Conservation (phyloP, 2,888 invertebrate species). For the Eristalis arbustorum region DNA sequence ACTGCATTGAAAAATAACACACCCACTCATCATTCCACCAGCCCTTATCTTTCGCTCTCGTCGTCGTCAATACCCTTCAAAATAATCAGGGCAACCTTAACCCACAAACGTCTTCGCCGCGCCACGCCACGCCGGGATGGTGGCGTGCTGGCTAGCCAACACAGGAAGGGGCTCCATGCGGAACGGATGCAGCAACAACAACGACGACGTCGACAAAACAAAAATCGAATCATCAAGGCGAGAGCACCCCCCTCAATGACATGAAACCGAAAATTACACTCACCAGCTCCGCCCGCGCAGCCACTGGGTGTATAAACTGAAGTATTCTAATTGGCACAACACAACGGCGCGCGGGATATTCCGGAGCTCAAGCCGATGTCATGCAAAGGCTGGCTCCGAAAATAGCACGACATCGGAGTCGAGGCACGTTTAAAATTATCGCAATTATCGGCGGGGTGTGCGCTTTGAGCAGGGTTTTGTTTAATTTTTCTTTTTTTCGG, state of each 20-base stretch:
- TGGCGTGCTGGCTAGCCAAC: not conserved
- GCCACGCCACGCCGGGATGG: not conserved
- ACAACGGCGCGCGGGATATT: not conserved
- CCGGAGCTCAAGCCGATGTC: not conserved
- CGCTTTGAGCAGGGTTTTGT: slow-evolving; percentile 19
- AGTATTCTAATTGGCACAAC: slow-evolving; percentile 31
- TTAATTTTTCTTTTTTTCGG: not conserved
- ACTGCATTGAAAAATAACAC: not conserved
- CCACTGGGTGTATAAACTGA: not conserved
- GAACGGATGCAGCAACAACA: not conserved
- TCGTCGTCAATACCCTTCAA: not conserved
- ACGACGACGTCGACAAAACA: not conserved
- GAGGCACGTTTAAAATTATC: slow-evolving; percentile 44
- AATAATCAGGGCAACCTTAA: slow-evolving; percentile 26
- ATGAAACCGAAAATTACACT: slow-evolving; percentile 36
- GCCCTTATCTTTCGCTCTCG: slow-evolving; percentile 10
- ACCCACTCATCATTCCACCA: not conserved
- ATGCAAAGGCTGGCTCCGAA: slow-evolving; percentile 17
- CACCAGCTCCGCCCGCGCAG: not conserved
- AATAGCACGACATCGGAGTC: slow-evolving; percentile 28
- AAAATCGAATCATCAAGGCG: slow-evolving; percentile 31
- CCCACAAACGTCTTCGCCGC: not conserved
- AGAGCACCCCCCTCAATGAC: slow-evolving; percentile 19
- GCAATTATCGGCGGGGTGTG: slow-evolving; percentile 38
- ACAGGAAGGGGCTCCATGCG: not conserved